Evolutionary conservation across 2,888 invertebrate species (phyloP), one percentile per base, ranked within the genome.

Genomic region (Hydraecia micacea): DNA sequence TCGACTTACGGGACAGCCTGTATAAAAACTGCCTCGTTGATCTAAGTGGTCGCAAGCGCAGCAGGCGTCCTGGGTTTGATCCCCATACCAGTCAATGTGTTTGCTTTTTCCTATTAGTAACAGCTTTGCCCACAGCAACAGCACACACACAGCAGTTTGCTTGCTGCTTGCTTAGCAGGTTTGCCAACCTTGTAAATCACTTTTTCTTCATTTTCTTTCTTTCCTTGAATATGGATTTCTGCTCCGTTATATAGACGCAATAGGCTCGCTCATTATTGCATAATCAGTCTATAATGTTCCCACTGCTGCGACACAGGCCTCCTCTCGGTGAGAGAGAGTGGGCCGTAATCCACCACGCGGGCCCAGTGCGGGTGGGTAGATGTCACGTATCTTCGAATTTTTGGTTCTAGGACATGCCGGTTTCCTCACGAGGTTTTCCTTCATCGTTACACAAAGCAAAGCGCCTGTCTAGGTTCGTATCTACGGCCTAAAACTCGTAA

Each of bases 41-140:
- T 71, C 49, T 49, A 13, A 58, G 39, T 55, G 36, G 11, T 21
- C 9, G 32, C 76, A 66, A 90, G 83, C 90, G 25, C 42, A 60
- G 55, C 21, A 15, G 36, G 52, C n/a, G 63, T 73, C 15, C 28
- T 39, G n/a, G 11, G 11, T 68, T 52, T 4, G 15, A 39, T 49
- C 7, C 46, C 11, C 18, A 21, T 39, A 42, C 9, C 36, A 2
- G 25, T 15, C 7, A 28, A 28, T 18, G 28, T 28, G 9, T 62
- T 18, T 49, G 2, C 15, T n/a, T 46, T 49, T 62, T 62, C 11
- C 21, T 39, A 39, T 28, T 36, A 6, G 7, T 42, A n/a, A n/a
- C 5, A n/a, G 36, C 36, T 21, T 28, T 52, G 21, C 13, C 0
- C 55, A n/a, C 4, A n/a, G n/a, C 55, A n/a, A 58, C 5, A n/a